phyloP scores from a whole-genome alignment of 2,113 vertebrate genomes.

The Cynocephalus volans region DNA sequence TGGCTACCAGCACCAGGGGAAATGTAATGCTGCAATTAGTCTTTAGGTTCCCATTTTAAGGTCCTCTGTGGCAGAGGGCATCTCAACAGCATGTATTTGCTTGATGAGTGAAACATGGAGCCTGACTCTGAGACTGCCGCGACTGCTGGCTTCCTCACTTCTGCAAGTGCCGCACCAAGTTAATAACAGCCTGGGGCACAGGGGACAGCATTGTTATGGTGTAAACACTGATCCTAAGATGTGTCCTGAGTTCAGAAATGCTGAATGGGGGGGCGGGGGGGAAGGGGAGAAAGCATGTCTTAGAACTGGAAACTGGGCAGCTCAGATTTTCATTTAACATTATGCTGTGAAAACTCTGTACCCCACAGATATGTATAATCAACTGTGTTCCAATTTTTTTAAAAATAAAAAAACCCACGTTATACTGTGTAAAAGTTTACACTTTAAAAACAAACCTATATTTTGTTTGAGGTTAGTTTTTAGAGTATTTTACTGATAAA shows the following conservation, averaged over 20 bases:
- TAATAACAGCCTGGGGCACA: background rate
- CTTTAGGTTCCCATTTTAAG: conserved; percentile 3
- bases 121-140: background rate
- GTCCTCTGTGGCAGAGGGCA: background rate
- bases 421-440: background rate
- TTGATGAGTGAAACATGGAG: conserved; percentile 41
- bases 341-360: background rate
- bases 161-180: background rate
- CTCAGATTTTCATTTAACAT: background rate
- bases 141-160: background rate
- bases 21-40: background rate
- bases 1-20: conserved; percentile 8
- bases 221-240: background rate
- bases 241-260: conserved; percentile 24
- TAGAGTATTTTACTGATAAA: conserved; percentile 45
- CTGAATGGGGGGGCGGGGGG: background rate
- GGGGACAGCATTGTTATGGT: background rate
- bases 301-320: background rate
- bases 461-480: conserved; percentile 55
- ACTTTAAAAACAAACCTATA: background rate
- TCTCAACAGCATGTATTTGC: conserved; percentile 45
- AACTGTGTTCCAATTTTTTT: no score
- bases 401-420: no score
- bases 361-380: no score
- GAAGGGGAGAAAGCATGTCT: background rate